A percentile compares a stretch with the other conserved stretches of the same genome.
Conservation (phyloP, 1,140 invertebrate species). For the Ips nitidus region DNA sequence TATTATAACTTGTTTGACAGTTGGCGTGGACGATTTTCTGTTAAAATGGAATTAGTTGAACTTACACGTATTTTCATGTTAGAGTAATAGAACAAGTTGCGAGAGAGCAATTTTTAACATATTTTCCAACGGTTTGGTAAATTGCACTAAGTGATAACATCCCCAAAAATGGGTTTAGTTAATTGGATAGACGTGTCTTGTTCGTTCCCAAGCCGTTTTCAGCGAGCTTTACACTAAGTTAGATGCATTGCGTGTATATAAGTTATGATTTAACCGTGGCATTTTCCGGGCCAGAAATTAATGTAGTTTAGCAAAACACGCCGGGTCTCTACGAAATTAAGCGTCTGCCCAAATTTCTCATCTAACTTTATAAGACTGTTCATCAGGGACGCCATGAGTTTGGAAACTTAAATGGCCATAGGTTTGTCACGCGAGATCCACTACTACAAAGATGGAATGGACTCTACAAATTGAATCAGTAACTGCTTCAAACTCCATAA, state of each 20-base stretch:
- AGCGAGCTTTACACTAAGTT: not conserved
- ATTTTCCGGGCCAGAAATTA: not conserved
- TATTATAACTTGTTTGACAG: conserved; percentile 24
- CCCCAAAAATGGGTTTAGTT: not conserved
- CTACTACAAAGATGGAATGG: too few species aligned
- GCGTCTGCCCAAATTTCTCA: conserved; percentile 3
- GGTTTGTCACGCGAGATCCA: not conserved
- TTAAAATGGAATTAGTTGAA: too few species aligned
- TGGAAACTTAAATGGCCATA: conserved; percentile 1
- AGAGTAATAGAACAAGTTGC: too few species aligned
- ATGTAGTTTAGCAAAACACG: conserved; percentile 6
- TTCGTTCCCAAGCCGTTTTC: not conserved
- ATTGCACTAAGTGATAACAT: too few species aligned
- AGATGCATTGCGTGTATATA: conserved; percentile 2
- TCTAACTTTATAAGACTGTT: conserved; percentile 5
- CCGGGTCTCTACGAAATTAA: conserved; percentile 1
- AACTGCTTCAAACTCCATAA: too few species aligned
- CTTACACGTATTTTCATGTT: too few species aligned
- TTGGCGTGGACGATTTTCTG: not conserved
- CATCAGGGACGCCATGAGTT: conserved; percentile 3
- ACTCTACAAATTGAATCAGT: too few species aligned
- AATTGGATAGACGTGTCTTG: not conserved
- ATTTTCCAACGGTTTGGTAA: too few species aligned
- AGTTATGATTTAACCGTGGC: conserved; percentile 6
- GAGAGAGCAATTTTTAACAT: too few species aligned